phyloP scores from a whole-genome alignment of 2,797 vertebrate genomes.

The Gouania willdenowi region DNA sequence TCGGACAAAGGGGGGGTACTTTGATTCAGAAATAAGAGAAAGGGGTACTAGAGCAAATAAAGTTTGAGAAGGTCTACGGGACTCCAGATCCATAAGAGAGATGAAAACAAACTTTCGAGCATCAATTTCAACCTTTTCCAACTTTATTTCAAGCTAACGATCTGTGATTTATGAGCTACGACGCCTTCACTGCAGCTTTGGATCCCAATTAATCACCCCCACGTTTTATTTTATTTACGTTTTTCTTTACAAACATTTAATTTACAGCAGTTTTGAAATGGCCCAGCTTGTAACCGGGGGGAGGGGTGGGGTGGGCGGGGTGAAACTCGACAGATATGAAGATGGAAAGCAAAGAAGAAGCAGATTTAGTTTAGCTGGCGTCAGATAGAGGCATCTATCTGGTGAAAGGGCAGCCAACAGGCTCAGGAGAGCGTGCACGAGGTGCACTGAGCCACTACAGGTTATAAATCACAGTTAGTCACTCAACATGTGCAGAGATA shows the following conservation, averaged over 20 bases:
- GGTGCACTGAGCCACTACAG: slow-evolving; percentile 43
- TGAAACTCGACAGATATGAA: slow-evolving; percentile 39
- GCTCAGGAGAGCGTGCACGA: slow-evolving; percentile 47
- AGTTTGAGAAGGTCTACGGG: too few relatives aligned
- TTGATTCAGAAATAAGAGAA: too few relatives aligned
- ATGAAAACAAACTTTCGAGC: too few relatives aligned
- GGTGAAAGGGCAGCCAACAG: slow-evolving; percentile 56
- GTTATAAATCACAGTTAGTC: slow-evolving; percentile 62
- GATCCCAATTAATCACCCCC: too few relatives aligned
- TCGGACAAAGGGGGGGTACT: too few relatives aligned
- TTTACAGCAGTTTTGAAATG: slow-evolving; percentile 21
- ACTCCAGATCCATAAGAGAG: too few relatives aligned
- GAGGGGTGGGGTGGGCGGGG: slow-evolving; percentile 22
- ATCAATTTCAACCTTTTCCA: too few relatives aligned
- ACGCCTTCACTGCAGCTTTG: too few relatives aligned
- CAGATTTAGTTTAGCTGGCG: slow-evolving; percentile 53
- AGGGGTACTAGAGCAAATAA: too few relatives aligned
- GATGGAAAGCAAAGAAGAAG: slow-evolving; percentile 35
- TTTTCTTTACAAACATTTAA: slow-evolving; percentile 22
- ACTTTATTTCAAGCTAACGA: too few relatives aligned
- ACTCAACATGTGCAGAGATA: slow-evolving; percentile 24
- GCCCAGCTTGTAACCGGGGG: slow-evolving; percentile 37
- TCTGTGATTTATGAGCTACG: too few relatives aligned
- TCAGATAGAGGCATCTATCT: slow-evolving; percentile 52
- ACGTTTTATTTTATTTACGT: too few relatives aligned